These are phyloP conservation scores for Palythoa grandiflora DNA, from an alignment of 92 coral and sea anemone genomes.

Conservation along the genomic window DNA sequence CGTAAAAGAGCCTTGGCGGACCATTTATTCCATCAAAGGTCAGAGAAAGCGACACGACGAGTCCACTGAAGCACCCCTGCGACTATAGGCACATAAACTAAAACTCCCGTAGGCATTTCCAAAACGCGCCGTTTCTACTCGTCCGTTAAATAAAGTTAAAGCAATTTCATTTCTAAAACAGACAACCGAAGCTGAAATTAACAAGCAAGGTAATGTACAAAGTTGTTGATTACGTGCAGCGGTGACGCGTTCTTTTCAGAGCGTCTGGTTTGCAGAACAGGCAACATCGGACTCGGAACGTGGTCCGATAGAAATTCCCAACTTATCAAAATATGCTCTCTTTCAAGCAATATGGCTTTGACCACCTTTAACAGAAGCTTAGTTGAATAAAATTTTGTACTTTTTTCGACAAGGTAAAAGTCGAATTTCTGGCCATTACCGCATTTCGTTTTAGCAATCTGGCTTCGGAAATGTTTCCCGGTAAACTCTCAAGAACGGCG, in stretches of 20 bases:
- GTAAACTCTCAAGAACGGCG: constrained; percentile 46
- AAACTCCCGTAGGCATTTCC: constrained; percentile 24
- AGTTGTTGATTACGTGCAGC: constrained; percentile 42
- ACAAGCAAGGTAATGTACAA: constrained; percentile 12
- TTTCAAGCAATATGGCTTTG: constrained; percentile 6
- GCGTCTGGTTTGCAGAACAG: constrained; percentile 8
- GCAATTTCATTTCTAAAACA: constrained; percentile 22
- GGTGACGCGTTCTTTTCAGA: neutral
- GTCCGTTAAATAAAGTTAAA: constrained; percentile 5
- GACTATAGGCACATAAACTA: constrained; percentile 8
- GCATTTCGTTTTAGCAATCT: neutral
- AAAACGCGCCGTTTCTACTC: constrained; percentile 16
- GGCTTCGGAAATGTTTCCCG: constrained; percentile 60
- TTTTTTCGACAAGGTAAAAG: neutral
- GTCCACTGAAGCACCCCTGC: constrained; percentile 14
- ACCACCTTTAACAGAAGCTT: neutral
- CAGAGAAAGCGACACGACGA: constrained; percentile 5
- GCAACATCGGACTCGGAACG: constrained; percentile 27
- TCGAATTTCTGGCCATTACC: neutral
- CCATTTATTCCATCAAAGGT: constrained; percentile 40
- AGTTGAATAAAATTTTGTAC: neutral
- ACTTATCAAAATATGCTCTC: constrained; percentile 2
- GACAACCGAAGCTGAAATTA: constrained; percentile 29
- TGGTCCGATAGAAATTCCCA: constrained; percentile 26
- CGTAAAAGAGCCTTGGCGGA: constrained; percentile 3